These are phyloP conservation scores for Zoanthus sansibaricus DNA, from an alignment of 92 coral and sea anemone species.

Conservation along the genomic window DNA sequence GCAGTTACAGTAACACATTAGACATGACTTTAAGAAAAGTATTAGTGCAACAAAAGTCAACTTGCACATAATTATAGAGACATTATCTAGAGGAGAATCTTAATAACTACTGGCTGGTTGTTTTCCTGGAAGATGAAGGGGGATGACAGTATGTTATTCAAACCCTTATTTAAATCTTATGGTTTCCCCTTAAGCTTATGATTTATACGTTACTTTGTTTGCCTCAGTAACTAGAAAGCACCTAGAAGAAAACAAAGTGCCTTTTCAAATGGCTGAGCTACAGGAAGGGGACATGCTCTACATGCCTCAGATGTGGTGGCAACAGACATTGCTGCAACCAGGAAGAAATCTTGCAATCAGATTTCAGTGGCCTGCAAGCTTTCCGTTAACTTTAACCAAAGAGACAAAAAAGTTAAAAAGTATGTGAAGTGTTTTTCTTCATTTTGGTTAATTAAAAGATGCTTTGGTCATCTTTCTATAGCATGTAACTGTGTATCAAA, in stretches of 20 bases:
- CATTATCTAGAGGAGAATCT: too few relatives aligned
- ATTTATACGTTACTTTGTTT: background rate
- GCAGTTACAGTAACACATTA: too few relatives aligned
- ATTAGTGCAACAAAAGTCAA: too few relatives aligned
- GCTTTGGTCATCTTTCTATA: background rate
- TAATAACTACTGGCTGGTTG: too few relatives aligned
- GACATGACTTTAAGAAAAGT: too few relatives aligned
- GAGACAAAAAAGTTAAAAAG: background rate
- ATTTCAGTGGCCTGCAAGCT: constrained; percentile 53
- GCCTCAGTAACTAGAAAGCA: background rate
- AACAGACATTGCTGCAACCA: constrained; percentile 31
- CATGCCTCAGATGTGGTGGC: constrained; percentile 76
- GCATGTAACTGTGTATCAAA: too few relatives aligned
- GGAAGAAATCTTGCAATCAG: constrained; percentile 41
- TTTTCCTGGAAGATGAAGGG: too few relatives aligned
- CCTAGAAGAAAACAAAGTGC: constrained; percentile 35
- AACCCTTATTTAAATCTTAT: background rate
- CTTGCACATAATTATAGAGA: too few relatives aligned
- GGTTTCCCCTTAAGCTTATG: background rate
- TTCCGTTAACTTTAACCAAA: background rate
- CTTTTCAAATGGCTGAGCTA: constrained; percentile 56
- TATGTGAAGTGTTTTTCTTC: background rate
- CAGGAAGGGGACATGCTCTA: constrained; percentile 60
- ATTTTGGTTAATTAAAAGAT: background rate
- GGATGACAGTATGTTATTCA: background rate